These are phyloP conservation scores for Drosophila kanekoi DNA, from an alignment of 2,888 invertebrate genomes.

Conservation along the genomic window DNA sequence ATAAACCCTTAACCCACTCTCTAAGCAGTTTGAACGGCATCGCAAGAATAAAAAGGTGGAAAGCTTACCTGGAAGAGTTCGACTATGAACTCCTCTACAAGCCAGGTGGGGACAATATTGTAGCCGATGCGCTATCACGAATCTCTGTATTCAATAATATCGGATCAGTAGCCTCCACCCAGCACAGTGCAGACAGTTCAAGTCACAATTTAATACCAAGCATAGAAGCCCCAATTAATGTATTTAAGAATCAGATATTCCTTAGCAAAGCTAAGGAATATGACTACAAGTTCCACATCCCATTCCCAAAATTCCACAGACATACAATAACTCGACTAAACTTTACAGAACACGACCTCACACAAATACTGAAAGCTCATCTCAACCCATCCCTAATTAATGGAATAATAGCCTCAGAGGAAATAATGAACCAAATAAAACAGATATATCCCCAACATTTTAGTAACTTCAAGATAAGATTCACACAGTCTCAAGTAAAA, in stretches of 20 bases:
- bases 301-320: constrained; percentile 19
- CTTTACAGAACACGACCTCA: neutral
- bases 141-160: no score
- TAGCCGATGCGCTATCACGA: constrained; percentile 4
- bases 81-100: constrained; percentile 74
- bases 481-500: neutral
- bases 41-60: constrained; percentile 40
- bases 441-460: constrained; percentile 8
- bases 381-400: constrained; percentile 3
- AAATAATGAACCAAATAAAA: constrained; percentile 20
- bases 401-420: constrained; percentile 5
- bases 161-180: constrained; percentile 19
- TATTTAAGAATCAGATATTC: constrained; percentile 4
- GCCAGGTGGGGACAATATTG: constrained; percentile 65
- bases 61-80: constrained; percentile 40
- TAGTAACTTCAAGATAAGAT: neutral
- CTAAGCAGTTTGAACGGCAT: constrained; percentile 21
- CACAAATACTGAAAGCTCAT: no score
- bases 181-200: constrained; percentile 41
- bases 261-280: neutral
- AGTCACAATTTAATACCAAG: constrained; percentile 33
- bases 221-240: constrained; percentile 45
- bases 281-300: constrained; percentile 10
- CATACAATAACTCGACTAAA: constrained; percentile 1
- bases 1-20: constrained; percentile 22